phyloP scores from a whole-genome alignment of 2,113 vertebrate genomes.

The Istiophorus platypterus region DNA sequence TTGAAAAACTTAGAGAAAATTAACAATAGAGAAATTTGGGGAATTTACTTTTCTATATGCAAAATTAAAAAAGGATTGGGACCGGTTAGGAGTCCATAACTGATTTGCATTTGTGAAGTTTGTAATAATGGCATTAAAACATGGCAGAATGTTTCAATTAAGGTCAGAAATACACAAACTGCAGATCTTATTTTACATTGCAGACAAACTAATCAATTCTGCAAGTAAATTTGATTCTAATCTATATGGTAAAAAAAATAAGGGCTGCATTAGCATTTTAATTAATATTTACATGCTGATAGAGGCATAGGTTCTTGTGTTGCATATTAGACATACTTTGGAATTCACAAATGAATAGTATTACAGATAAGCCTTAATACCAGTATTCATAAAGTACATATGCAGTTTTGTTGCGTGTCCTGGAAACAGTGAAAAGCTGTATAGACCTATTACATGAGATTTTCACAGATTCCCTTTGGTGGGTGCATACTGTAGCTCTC shows the following conservation, averaged over 20 bases:
- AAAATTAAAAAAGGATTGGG: slow-evolving; percentile 10
- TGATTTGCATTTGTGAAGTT: neutral
- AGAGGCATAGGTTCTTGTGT: neutral
- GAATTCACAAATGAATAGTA: neutral
- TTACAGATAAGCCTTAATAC: neutral
- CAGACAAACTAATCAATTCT: neutral
- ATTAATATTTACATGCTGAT: neutral
- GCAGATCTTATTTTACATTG: neutral
- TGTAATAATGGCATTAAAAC: neutral
- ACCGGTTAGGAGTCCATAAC: neutral
- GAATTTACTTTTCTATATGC: neutral
- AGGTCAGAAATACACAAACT: neutral
- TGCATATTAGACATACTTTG: neutral
- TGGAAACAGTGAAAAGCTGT: neutral
- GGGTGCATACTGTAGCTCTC: neutral
- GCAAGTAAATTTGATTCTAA: neutral
- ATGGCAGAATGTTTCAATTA: neutral
- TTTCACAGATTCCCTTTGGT: neutral
- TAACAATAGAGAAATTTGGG: neutral
- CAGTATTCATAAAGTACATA: slow-evolving; percentile 5
- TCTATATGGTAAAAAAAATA: neutral
- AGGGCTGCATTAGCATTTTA: neutral
- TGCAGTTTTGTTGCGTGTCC: neutral
- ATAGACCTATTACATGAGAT: neutral
- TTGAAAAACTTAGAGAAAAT: neutral